A percentile compares a stretch with the other conserved stretches of the same genome.
Evolutionary conservation across 2,797 vertebrate genomes (phyloP).

Genomic region (Tadarida brasiliensis): DNA sequence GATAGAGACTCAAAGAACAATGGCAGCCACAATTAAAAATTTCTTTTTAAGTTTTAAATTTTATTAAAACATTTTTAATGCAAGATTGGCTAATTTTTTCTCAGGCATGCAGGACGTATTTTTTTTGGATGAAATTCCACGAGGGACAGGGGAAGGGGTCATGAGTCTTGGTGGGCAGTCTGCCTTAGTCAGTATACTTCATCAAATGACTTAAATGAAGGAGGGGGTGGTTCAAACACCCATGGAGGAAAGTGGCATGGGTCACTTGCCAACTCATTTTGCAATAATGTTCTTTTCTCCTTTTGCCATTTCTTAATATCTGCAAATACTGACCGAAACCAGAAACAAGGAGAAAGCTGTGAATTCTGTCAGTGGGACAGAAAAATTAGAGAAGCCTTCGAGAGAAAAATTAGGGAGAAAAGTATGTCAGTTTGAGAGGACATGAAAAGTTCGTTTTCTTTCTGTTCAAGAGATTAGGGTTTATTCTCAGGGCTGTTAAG

Average conservation of each 20-base stretch:
- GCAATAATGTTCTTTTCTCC: neutral
- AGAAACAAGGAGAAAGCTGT: neutral
- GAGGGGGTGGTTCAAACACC: neutral
- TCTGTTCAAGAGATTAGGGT: neutral
- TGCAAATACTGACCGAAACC: neutral
- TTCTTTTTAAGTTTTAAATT: neutral
- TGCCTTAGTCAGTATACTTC: neutral
- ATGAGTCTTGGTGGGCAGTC: neutral
- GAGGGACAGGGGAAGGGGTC: neutral
- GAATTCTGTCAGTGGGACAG: neutral
- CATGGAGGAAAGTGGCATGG: neutral
- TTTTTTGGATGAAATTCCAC: neutral
- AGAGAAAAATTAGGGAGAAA: neutral
- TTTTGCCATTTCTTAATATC: neutral
- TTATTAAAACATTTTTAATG: neutral
- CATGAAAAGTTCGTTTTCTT: neutral
- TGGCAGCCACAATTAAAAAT: neutral
- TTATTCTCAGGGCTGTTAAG: neutral
- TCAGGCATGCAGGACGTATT: neutral
- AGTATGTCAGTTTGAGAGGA: neutral
- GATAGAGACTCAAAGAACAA: neutral
- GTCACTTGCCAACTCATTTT: neutral
- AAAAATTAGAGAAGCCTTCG: neutral
- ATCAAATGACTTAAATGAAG: neutral
- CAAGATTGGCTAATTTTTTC: neutral